Conservation (phyloP, 37 sponge, comb jelly and placozoan genomes). For the Haliclona indistincta region DNA sequence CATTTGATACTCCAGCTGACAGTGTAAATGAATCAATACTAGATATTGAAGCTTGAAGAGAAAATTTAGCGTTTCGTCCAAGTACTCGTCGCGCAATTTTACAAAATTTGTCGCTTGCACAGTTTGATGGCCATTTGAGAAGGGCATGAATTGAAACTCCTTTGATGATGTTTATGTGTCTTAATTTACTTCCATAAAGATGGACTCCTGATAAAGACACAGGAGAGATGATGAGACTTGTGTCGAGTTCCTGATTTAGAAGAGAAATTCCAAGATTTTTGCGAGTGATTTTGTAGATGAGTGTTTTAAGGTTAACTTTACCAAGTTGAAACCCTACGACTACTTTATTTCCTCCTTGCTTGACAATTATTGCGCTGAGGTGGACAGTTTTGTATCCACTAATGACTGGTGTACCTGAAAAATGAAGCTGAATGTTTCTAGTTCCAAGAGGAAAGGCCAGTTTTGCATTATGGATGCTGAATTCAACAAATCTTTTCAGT, state of each 20-base stretch:
- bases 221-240: too few relatives aligned
- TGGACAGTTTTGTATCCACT: too few relatives aligned
- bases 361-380: not conserved
- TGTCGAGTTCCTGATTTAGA: constrained; percentile 11
- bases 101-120: too few relatives aligned
- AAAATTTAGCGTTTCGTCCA: too few relatives aligned
- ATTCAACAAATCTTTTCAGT: not conserved
- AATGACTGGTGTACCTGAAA: constrained; percentile 1
- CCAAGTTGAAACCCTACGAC: too few relatives aligned
- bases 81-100: too few relatives aligned
- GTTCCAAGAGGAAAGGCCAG: too few relatives aligned
- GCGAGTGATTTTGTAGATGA: not conserved
- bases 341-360: not conserved
- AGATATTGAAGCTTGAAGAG: constrained; percentile 5
- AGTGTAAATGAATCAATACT: not conserved
- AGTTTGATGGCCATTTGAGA: too few relatives aligned
- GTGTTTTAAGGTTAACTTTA: too few relatives aligned
- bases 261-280: not conserved
- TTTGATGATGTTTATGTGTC: not conserved
- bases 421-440: not conserved
- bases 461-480: too few relatives aligned
- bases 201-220: not conserved
- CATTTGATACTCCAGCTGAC: too few relatives aligned
- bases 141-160: constrained; percentile 12
- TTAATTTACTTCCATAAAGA: not conserved